Evolutionary conservation across 2,888 invertebrate genomes (phyloP).

Genomic region (Microctonus aethiopoides): DNA sequence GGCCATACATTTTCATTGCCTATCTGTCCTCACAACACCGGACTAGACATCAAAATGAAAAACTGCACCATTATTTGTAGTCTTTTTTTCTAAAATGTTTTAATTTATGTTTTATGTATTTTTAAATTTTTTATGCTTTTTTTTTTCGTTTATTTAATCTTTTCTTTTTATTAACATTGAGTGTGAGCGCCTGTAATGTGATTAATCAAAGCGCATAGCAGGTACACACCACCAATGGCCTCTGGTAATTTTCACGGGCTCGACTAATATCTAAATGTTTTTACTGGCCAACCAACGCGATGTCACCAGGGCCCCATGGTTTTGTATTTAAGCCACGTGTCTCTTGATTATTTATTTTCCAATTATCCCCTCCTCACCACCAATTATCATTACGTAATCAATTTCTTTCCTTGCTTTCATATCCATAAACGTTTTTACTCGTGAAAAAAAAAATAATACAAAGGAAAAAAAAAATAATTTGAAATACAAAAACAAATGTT

Average conservation of each 20-base stretch:
- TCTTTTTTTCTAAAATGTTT: conserved; percentile 8
- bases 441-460: too few relatives aligned
- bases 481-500: too few relatives aligned
- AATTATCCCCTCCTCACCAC: background rate
- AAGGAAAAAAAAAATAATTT: too few relatives aligned
- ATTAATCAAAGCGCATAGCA: conserved; percentile 27
- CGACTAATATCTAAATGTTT: conserved; percentile 58
- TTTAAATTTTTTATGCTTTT: conserved; percentile 8
- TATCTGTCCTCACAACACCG: conserved; percentile 44
- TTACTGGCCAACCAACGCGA: conserved; percentile 64
- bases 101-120: conserved; percentile 1
- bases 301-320: conserved; percentile 46
- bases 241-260: conserved; percentile 52
- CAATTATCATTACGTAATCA: too few relatives aligned
- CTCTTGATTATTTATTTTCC: conserved; percentile 31
- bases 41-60: conserved; percentile 52
- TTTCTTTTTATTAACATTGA: background rate
- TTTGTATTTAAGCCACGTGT: conserved; percentile 48
- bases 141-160: background rate
- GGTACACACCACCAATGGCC: conserved; percentile 37
- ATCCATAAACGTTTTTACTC: too few relatives aligned
- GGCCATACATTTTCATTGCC: background rate
- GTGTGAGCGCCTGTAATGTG: background rate
- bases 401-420: too few relatives aligned
- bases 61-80: conserved; percentile 37